Evolutionary conservation across 2,888 invertebrate species (phyloP).

Genomic region (Xanthia togata): DNA sequence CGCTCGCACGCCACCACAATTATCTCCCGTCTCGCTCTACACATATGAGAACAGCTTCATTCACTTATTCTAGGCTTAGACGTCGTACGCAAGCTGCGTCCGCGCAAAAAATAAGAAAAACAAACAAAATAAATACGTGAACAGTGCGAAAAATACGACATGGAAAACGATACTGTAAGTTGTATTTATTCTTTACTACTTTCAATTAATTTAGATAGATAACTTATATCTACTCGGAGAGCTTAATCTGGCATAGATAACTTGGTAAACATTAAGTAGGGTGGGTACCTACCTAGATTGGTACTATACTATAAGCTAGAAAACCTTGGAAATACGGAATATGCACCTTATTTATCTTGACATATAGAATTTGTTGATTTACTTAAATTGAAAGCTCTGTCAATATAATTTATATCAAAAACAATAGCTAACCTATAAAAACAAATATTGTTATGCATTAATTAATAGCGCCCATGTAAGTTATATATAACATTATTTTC

Average conservation of each 20-base stretch:
- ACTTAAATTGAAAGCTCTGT: background rate
- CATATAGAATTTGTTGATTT: background rate
- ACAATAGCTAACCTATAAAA: background rate
- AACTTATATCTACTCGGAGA: background rate
- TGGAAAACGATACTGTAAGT: constrained; percentile 58
- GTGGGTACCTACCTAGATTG: background rate
- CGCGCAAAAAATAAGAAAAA: constrained; percentile 59
- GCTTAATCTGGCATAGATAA: constrained; percentile 13
- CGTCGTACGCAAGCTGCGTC: constrained; percentile 63
- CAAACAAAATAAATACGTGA: constrained; percentile 30
- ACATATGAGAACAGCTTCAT: constrained; percentile 65
- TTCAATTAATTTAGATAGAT: background rate
- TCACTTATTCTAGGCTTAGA: constrained; percentile 70
- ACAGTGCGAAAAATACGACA: constrained; percentile 43
- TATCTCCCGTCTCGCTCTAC: constrained; percentile 70
- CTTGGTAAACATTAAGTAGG: background rate
- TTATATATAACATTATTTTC: background rate
- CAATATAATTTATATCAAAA: background rate
- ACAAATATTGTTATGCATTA: background rate
- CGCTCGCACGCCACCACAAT: constrained; percentile 64
- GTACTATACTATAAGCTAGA: background rate
- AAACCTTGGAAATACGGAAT: background rate
- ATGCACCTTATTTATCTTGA: no score
- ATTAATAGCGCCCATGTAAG: no score
- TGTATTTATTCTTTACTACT: background rate